Base-by-base conservation (phyloP, 2,888 invertebrate genomes). In the Orthonevra nobilis region DNA sequence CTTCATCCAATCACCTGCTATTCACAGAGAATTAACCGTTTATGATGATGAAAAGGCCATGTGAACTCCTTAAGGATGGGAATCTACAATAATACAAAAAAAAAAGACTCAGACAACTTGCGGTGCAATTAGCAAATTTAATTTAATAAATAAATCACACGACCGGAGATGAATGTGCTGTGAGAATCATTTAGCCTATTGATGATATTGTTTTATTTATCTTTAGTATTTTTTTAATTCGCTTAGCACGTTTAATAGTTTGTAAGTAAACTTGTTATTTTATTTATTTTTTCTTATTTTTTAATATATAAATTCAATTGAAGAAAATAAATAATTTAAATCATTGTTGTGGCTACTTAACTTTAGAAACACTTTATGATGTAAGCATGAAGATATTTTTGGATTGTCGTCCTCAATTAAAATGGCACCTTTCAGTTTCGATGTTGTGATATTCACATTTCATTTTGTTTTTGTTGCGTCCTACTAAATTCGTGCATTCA, bases 271-370 rank as follows among this genome's bases (percentile, higher is more conserved):
- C 20, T 63, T 63, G 52, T 77, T 77, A 64, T 66, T 70, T 46
- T 77, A 64, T 77, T 70, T 68, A 68, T 74, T 70, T 52, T 61
- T 20, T 66, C 63, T 58, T 20, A 17, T 26, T 58, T 84, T 38
- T 17, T 50, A 40, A 19, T 14, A 38, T 38, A 6, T 50, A 40
- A 12, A 12, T 7, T 12, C 42, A 36, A 50, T 23, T 54, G 10
- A 52, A 5, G 32, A 23, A 4, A 64, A 64, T 52, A 64, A 52
- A 64, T 40, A 42, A 52, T 23, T 32, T 32, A 10, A 42, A 50
- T 20, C 50, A 20, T 38, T 9, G 19, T 30, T 68, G 34, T 40
- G 20, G n/a, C n/a, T n/a, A n/a, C n/a, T n/a, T n/a, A n/a, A n/a
- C n/a, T n/a, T n/a, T n/a, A n/a, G n/a, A n/a, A n/a, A n/a, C n/a